These are phyloP conservation scores for Onychorhynchus coronatus DNA, from an alignment of 2,113 vertebrate genomes.

Conservation along the genomic window DNA sequence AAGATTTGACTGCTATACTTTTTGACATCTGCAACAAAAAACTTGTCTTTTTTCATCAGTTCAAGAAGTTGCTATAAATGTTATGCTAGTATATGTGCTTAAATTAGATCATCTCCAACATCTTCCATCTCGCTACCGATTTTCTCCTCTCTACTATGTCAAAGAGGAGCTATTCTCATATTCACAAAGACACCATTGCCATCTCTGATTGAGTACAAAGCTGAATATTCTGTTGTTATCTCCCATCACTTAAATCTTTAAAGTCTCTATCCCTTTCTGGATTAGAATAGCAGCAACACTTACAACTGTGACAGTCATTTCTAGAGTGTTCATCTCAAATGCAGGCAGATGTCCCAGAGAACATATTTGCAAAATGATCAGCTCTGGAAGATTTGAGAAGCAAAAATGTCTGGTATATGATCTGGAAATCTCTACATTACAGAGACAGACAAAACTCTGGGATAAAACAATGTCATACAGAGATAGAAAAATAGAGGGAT, in stretches of 20 bases:
- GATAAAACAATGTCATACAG: not conserved
- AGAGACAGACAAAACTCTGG: conserved; percentile 4
- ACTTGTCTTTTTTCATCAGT: not conserved
- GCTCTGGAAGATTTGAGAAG: conserved; percentile 28
- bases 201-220: not conserved
- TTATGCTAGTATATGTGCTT: not conserved
- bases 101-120: not conserved
- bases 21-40: not conserved
- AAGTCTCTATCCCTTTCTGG: conserved; percentile 23
- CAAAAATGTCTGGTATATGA: not conserved
- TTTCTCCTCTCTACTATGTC: not conserved
- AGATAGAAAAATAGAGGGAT: not conserved
- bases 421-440: not conserved
- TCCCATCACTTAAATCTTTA: conserved; percentile 29
- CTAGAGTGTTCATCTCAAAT: conserved; percentile 44
- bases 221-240: conserved; percentile 20
- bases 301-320: conserved; percentile 29
- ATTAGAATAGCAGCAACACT: conserved; percentile 24
- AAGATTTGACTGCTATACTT: not conserved
- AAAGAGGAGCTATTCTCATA: not conserved
- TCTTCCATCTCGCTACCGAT: not conserved
- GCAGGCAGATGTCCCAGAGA: conserved; percentile 32
- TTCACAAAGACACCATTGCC: not conserved
- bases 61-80: not conserved
- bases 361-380: conserved; percentile 25